Evolutionary conservation across 2,888 invertebrate species (phyloP), one percentile per base, ranked within the genome.

Genomic region (Agrotis ipsilon): DNA sequence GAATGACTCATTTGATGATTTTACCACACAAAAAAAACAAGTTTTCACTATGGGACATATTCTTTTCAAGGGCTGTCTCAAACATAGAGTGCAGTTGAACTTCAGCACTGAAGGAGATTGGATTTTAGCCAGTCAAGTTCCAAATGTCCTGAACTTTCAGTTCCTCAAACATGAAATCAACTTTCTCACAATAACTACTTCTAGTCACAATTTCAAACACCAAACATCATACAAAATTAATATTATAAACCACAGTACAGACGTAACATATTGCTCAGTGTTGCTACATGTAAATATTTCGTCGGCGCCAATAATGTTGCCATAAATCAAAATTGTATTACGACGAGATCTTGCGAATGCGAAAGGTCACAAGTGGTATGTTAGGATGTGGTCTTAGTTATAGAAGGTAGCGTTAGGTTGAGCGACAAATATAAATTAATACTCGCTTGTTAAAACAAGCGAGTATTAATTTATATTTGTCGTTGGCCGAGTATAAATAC

Each of bases 311-410:
- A 92, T 97, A 2, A 88, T 95, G 32, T 93, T 98, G 59, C 97
- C 97, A 45, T 96, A 97, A 70, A 85, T 97, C 60, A 97, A 97
- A 1, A 97, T 98, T 82, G 97, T 98, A 70, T 97, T 98, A 9
- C 97, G 97, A 84, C 97, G 97, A 0, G 48, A 68, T 80, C 59
- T 60, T 63, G 57, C 21, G 59, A 55, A 66, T 67, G 54, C 59
- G 39, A 63, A 60, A 74, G 75, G 75, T 60, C 49, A 68, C 13
- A 59, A 68, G 61, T 62, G 32, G 52, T 58, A 46, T 45, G 32
- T 59, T 19, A 13, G 21, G 21, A 1, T n/a, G 14, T 27, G 21
- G 48, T 6, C 39, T 46, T 11, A 27, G 32, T 7, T 3, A 49
- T 0, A 46, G 39, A 32, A 16, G 49, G 6, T 13, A 70, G 55